Percentiles rank a stretch among this genome's conserved stretches.
These are phyloP conservation scores for Drosophila nr. fundita DNA, from an alignment of 2,888 invertebrate genomes.

Conservation along the genomic window DNA sequence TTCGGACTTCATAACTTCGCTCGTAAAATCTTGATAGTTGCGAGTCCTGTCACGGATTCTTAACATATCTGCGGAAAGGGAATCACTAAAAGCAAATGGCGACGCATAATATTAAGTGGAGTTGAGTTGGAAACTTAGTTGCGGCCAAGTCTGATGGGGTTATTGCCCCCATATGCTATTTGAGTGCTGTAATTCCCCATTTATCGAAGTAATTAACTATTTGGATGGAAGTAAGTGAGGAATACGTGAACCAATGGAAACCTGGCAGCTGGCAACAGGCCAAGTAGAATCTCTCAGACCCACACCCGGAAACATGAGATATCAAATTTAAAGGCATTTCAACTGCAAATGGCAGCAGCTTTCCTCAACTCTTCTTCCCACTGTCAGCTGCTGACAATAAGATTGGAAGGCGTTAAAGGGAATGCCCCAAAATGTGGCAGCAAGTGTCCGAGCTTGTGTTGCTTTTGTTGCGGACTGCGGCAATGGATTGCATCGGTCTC, in stretches of 20 bases:
- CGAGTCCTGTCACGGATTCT: slow-evolving; percentile 12
- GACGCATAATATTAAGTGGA: slow-evolving; percentile 52
- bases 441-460: slow-evolving; percentile 24
- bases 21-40: slow-evolving; percentile 69
- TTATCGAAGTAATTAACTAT: slow-evolving; percentile 74
- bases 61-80: slow-evolving; percentile 3
- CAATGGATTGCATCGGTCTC: slow-evolving; percentile 29
- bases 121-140: slow-evolving; percentile 17
- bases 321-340: slow-evolving; percentile 50
- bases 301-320: slow-evolving; percentile 11
- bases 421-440: slow-evolving; percentile 60
- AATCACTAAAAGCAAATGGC: slow-evolving; percentile 41
- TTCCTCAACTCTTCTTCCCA: neutral
- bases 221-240: slow-evolving; percentile 8
- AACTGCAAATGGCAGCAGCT: slow-evolving; percentile 37
- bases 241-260: slow-evolving; percentile 57
- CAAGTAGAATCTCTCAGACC: slow-evolving; percentile 14
- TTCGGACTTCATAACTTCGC: slow-evolving; percentile 83
- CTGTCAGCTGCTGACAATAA: slow-evolving; percentile 40
- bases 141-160: slow-evolving; percentile 24
- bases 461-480: slow-evolving; percentile 49
- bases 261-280: slow-evolving; percentile 35
- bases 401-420: slow-evolving; percentile 31
- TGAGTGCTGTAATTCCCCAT: slow-evolving; percentile 54
- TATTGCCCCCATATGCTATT: slow-evolving; percentile 43